phyloP scores from a whole-genome alignment of 2,113 vertebrate genomes.

The Alethe diademata region DNA sequence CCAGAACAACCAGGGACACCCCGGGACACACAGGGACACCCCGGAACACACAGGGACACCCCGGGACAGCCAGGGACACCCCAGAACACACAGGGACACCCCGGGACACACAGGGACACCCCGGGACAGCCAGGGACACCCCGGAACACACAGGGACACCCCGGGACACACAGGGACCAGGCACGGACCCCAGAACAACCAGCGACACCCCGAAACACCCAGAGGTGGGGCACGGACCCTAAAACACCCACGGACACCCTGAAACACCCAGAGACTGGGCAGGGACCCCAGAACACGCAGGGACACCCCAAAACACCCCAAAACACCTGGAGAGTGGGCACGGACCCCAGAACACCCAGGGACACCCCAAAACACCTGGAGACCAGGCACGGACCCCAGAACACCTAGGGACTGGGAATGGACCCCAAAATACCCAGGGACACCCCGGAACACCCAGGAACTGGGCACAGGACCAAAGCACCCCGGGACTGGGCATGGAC shows the following conservation, averaged over 20 bases:
- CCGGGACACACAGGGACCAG: fast-evolving
- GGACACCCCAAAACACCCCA: neutral
- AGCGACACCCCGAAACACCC: neutral
- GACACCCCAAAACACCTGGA: neutral
- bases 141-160: neutral
- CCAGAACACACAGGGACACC: neutral
- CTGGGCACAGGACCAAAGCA: too few relatives aligned
- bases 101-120: too few relatives aligned
- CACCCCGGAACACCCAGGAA: neutral
- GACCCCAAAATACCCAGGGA: neutral
- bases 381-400: neutral
- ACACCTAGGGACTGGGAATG: fast-evolving
- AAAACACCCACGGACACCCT: neutral
- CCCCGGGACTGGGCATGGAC: neutral
- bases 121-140: too few relatives aligned
- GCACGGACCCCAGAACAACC: neutral
- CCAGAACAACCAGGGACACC: neutral
- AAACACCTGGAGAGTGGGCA: neutral
- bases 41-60: too few relatives aligned
- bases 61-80: neutral
- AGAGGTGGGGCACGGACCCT: neutral
- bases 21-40: neutral
- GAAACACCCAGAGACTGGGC: neutral
- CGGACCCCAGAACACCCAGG: neutral
- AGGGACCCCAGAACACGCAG: too few relatives aligned